Percentiles rank a stretch among this genome's conserved stretches.
These are phyloP conservation scores for Rissa tridactyla DNA, from an alignment of 2,113 vertebrate genomes.

Conservation along the genomic window DNA sequence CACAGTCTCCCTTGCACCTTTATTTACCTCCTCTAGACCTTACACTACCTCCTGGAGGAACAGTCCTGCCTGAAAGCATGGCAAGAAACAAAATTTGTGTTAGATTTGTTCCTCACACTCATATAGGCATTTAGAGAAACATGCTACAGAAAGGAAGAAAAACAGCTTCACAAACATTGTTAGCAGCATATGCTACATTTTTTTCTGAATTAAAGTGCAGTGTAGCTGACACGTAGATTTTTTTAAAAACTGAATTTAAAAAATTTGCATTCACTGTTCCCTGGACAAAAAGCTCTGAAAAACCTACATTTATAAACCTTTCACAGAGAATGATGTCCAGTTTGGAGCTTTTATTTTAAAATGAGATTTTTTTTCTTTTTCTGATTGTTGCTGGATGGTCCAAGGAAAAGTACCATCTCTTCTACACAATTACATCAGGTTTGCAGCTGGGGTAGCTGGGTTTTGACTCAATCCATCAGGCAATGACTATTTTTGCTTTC, in stretches of 20 bases:
- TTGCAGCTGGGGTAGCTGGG: background rate
- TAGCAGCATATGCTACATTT: background rate
- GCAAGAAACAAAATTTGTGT: background rate
- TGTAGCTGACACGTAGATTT: background rate
- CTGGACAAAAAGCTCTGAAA: background rate
- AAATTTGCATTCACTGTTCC: background rate
- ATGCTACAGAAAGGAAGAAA: background rate
- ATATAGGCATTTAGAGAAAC: background rate
- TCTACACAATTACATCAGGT: background rate
- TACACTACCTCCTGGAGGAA: background rate
- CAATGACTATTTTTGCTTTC: background rate
- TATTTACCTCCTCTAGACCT: background rate
- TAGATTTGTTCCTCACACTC: background rate
- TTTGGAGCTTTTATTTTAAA: background rate
- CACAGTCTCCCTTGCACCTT: background rate
- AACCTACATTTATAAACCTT: background rate
- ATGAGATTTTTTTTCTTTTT: background rate
- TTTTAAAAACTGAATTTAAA: background rate
- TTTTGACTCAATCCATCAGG: background rate
- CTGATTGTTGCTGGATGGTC: background rate
- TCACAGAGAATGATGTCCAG: background rate
- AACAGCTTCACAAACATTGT: background rate
- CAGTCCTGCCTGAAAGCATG: background rate
- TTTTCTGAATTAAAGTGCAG: background rate
- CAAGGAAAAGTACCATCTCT: background rate